Evolutionary conservation across 2,888 invertebrate species (phyloP), one percentile per base, ranked within the genome.

Genomic region (Campoletis raptor): DNA sequence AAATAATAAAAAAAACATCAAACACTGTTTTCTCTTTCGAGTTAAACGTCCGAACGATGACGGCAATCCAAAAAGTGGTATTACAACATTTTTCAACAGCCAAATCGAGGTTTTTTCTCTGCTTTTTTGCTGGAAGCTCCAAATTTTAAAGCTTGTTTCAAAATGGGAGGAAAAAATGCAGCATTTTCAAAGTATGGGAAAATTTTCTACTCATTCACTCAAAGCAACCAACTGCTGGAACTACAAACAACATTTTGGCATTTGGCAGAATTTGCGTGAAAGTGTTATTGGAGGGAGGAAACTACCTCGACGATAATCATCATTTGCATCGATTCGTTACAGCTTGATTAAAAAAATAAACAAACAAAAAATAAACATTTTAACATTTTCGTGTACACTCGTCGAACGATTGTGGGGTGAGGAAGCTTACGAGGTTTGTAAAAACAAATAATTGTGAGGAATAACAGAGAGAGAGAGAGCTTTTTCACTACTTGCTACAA

Each of bases 391-490:
- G 30, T 72, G 48, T 66, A 66, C 52, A 57, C 30, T 83, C 57
- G 54, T 72, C 69, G 69, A 64, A 40, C 77, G 70, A 57, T 45
- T 57, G 81, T 54, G 72, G 80, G 80, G 83, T 86, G 83, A 83
- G 54, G 37, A 81, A 86, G 83, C 83, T 78, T 84, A 78, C 83
- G 83, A 79, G 67, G 70, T 21, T 66, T 81, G 61, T 76, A 77
- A 24, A 66, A 81, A 73, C n/a, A 85, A 81, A 61, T 45, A 61
- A 64, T 30, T 69, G 74, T 52, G 79, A 73, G 24, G n/a, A 81
- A 61, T 76, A 72, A 80, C 72, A 52, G 77, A 83, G 86, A 86
- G 83, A 80, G 67, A 52, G 77, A 83, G 86, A 86, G 83, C 73
- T 67, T 78, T 83, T 80, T 40, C 12, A 69, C 21, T 52, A 21